Base-by-base conservation (phyloP, 2,797 vertebrate genomes). In the Sternotherus odoratus region DNA sequence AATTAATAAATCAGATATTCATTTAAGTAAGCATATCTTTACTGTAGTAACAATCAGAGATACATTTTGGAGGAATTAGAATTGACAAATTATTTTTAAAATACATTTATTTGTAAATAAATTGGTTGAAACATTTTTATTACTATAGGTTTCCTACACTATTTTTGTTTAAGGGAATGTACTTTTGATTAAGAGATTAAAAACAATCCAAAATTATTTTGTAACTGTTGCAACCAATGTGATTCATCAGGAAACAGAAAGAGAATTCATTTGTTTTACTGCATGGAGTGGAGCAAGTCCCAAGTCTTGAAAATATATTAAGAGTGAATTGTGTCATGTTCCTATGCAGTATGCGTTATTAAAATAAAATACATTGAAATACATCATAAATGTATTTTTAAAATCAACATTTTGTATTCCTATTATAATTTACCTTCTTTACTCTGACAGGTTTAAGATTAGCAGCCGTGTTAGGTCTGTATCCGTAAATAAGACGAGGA, bases 181-280 rank as follows among this genome's bases (percentile, higher is more conserved):
- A 66, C 17, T 91, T 50, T 82, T 89, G 90, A 79, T 86, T 28
- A 24, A 88, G 85, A 92, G 90, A 79, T 13, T 88, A 78, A 95
- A 95, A 86, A 36, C 43, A 92, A 66, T 54, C 79, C 79, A 93
- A 87, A 91, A 56, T 78, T 90, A 90, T 86, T 48, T 84, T 85
- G 79, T 89, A 90, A 89, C 8, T 54, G 11, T 39, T 89, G 36
- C 69, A 88, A 81, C 86, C 93, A 79, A 93, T 86, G 66, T 78
- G 46, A 95, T 93, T 91, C 85, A 79, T 89, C 92, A 91, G 88
- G 85, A 82, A 95, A 75, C 43, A 91, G 82, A 79, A 94, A 94
- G 16, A 81, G 43, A 28, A 49, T 89, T 90, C 49, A 4, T 63
- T 51, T 49, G 56, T 49, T 86, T 94, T 87, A 91, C 63, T 86